Conservation (phyloP, 2,113 vertebrate species). For the Poeciliopsis occidentalis region DNA sequence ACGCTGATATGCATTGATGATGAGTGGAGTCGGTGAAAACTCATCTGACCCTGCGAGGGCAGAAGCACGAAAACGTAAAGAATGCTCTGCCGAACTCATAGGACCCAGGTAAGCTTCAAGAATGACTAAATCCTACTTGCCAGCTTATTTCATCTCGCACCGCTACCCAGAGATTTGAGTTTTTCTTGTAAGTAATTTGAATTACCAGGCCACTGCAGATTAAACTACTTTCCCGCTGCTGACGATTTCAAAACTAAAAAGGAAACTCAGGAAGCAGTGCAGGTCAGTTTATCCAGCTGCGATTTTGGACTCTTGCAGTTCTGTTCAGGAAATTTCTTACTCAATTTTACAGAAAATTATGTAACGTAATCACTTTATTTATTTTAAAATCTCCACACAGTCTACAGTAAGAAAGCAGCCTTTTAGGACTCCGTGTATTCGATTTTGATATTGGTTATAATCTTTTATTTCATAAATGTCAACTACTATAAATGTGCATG, state of each 20-base stretch:
- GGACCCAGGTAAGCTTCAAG: constrained; percentile 88
- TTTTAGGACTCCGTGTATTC: not conserved
- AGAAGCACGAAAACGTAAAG: constrained; percentile 97
- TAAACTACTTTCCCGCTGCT: not conserved
- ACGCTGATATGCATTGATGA: constrained; percentile 99
- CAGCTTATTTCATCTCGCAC: not conserved
- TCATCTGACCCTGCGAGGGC: constrained; percentile 95
- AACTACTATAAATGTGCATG: not conserved
- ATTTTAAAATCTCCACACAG: not conserved
- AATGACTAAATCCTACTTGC: not conserved
- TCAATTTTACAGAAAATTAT: not conserved
- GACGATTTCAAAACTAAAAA: no score
- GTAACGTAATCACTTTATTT: not conserved
- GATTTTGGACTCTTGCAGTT: not conserved
- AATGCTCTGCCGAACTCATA: constrained; percentile 89
- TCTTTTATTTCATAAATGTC: not conserved
- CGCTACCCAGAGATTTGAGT: not conserved
- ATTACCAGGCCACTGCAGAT: not conserved
- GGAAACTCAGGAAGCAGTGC: not conserved
- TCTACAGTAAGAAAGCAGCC: not conserved
- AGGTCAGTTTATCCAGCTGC: not conserved
- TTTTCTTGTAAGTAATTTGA: not conserved
- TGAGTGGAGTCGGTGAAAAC: constrained; percentile 98
- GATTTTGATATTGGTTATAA: not conserved
- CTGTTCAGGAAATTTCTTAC: no score